These are phyloP conservation scores for Epirrhoe tristata DNA, from an alignment of 2,888 invertebrate genomes.

Conservation along the genomic window DNA sequence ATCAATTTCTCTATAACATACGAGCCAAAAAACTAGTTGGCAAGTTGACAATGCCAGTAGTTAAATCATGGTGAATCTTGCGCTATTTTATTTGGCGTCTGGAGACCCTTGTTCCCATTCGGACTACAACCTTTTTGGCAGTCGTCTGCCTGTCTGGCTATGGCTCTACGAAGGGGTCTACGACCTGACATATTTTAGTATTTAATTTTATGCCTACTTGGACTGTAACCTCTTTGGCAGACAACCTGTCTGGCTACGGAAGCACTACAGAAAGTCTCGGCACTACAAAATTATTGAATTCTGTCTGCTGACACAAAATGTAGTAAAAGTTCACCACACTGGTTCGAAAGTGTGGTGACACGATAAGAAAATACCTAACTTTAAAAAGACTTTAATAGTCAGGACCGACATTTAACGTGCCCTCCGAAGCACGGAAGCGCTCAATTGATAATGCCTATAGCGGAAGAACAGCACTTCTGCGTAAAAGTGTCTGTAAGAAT, in stretches of 20 bases:
- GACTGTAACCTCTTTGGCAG: neutral
- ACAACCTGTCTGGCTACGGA: neutral
- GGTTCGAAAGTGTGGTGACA: too few relatives aligned
- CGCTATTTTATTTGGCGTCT: slow-evolving; percentile 46
- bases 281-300: neutral
- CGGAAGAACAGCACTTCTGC: too few relatives aligned
- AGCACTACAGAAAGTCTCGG: too few relatives aligned
- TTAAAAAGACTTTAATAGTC: too few relatives aligned
- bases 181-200: neutral
- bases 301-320: neutral
- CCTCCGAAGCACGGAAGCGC: too few relatives aligned
- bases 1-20: neutral
- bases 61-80: slow-evolving; percentile 41
- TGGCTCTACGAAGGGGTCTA: slow-evolving; percentile 2
- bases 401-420: too few relatives aligned
- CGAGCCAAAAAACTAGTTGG: slow-evolving; percentile 50
- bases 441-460: too few relatives aligned
- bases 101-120: slow-evolving; percentile 25
- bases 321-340: too few relatives aligned
- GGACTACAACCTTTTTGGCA: slow-evolving; percentile 41
- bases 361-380: too few relatives aligned
- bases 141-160: slow-evolving; percentile 18
- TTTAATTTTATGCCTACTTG: neutral
- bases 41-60: slow-evolving; percentile 42
- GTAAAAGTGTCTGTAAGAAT: too few relatives aligned